Evolutionary conservation across 2,113 vertebrate species (phyloP), one percentile per base, ranked within the genome.

Genomic region (Clinocottus analis): DNA sequence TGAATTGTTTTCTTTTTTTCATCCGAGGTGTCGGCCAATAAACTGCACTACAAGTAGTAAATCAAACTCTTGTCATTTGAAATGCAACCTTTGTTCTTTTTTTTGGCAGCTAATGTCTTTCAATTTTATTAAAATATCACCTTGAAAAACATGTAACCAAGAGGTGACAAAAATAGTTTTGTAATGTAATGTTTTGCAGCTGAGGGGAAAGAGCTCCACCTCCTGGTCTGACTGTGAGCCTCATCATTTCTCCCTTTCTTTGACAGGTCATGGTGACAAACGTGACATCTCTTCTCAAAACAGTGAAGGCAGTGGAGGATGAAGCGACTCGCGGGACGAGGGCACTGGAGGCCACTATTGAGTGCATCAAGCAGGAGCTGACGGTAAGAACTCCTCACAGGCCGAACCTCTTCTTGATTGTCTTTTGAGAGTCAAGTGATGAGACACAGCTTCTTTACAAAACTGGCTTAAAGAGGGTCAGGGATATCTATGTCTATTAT

Each of bases 241-340:
- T 88, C 68, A 65, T 72, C 45, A 31, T 64, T 64, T 17, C 70
- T 72, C 53, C 11, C n/a, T 74, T 29, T 80, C 17, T 80, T 3
- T 87, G 74, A 43, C 86, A 99, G 98, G 98, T 99, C 76, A 99
- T 99, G 98, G 98, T 99, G 84, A 99, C 98, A 72, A 99, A 99
- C 9, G 98, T 99, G 83, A 99, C 98, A 3, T 99, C 97, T 0
- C 97, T 99, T 75, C 94, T 99, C 85, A 99, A 99, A 94, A 99
- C 98, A 0, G 98, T 99, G 85, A 99, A 99, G 94, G 98, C 98
- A 0, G 98, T 99, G 55, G 98, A 99, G 93, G 98, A 99, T 63
- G 98, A 99, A 92, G 98, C 98, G 37, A 99, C 98, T 47, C 96
- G 98, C 14, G 98, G 98, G 65, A 99, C 98, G 0, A 96, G 98